A percentile compares a stretch with the other conserved stretches of the same genome.
Conservation (phyloP, 1,140 invertebrate species). For the Drosophila sechellia region DNA sequence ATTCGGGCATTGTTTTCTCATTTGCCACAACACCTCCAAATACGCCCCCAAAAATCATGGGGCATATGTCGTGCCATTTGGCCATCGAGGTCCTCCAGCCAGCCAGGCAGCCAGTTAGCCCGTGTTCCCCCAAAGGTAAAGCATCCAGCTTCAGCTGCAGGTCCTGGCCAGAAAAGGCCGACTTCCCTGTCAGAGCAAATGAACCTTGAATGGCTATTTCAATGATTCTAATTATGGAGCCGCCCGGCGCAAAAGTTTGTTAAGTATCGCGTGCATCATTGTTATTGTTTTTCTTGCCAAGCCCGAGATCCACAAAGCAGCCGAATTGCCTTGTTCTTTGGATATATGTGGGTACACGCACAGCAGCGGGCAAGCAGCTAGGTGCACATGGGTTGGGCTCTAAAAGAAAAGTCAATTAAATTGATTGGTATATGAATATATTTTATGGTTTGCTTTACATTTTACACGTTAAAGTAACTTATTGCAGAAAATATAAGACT, state of each 20-base stretch:
- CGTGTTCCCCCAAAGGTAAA: constrained; percentile 8
- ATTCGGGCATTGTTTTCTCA: constrained; percentile 81
- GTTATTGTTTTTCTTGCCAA: constrained; percentile 68
- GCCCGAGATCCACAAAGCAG: constrained; percentile 12
- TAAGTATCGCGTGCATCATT: constrained; percentile 80
- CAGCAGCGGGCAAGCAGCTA: background rate
- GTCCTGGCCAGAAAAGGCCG: background rate
- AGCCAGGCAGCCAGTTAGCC: too few relatives aligned
- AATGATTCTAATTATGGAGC: constrained; percentile 79
- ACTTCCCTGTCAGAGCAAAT: constrained; percentile 39
- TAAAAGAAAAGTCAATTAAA: too few relatives aligned
- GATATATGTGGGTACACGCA: background rate
- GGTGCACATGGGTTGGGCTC: background rate
- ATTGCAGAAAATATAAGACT: too few relatives aligned
- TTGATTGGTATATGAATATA: too few relatives aligned
- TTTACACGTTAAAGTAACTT: background rate
- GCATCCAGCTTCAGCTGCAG: background rate
- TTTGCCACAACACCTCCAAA: constrained; percentile 74
- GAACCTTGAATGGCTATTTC: constrained; percentile 71
- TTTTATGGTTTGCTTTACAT: too few relatives aligned
- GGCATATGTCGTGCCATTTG: constrained; percentile 52
- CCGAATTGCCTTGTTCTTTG: constrained; percentile 23
- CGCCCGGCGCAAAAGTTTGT: constrained; percentile 69
- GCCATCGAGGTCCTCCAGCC: constrained; percentile 31
- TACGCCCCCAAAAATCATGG: background rate